Evolutionary conservation across 2,888 invertebrate species (phyloP).

Genomic region (Rutpela maculata): DNA sequence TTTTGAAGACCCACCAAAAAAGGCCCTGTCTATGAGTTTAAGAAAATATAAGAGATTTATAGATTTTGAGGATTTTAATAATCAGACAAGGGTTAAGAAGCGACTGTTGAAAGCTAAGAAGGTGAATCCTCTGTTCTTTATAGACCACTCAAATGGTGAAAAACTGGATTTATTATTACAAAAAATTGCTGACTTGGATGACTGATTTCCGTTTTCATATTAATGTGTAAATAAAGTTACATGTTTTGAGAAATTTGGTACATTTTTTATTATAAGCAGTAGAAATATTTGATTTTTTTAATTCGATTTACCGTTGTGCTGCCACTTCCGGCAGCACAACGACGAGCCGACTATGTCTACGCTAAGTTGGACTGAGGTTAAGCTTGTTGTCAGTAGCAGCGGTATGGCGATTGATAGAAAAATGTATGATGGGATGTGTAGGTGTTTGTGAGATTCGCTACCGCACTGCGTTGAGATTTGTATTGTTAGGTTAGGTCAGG

Average conservation of each 20-base stretch:
- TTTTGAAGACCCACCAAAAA: constrained; percentile 34
- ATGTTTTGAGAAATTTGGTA: not conserved
- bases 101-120: constrained; percentile 16
- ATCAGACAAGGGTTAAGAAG: not conserved
- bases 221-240: not conserved
- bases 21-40: constrained; percentile 10
- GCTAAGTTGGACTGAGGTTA: too few relatives aligned
- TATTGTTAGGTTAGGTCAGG: too few relatives aligned
- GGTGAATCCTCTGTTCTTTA: constrained; percentile 19
- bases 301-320: too few relatives aligned
- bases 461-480: too few relatives aligned
- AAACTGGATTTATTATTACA: constrained; percentile 24
- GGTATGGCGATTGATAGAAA: too few relatives aligned
- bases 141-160: not conserved
- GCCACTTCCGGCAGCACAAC: too few relatives aligned
- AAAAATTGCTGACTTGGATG: constrained; percentile 27
- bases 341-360: too few relatives aligned
- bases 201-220: not conserved
- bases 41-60: constrained; percentile 33
- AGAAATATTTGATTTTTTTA: too few relatives aligned
- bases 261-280: not conserved
- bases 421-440: too few relatives aligned
- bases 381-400: too few relatives aligned
- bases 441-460: too few relatives aligned
- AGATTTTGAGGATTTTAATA: constrained; percentile 30